Evolutionary conservation across 1,140 invertebrate species (phyloP).

Genomic region (Calephelis nemesis): DNA sequence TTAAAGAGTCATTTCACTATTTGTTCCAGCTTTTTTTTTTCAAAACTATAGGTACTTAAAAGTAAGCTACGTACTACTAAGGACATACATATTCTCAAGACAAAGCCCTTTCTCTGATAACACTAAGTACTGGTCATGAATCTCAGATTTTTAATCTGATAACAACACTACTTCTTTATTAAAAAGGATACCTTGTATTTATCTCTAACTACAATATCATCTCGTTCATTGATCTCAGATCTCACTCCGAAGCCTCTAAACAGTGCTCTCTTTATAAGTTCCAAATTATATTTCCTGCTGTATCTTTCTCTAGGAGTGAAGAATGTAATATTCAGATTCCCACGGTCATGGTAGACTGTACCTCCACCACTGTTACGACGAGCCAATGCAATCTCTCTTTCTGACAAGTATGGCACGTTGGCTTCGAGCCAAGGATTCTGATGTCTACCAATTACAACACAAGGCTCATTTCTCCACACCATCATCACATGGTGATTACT

Average conservation of each 20-base stretch:
- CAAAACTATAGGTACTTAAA: no score
- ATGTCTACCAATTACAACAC: constrained; percentile 96
- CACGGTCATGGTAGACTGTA: constrained; percentile 96
- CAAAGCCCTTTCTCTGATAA: no score
- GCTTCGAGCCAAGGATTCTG: constrained; percentile 98
- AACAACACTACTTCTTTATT: constrained; percentile 24
- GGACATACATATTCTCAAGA: no score
- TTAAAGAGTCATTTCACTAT: no score
- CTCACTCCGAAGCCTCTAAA: constrained; percentile 89
- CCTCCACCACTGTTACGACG: constrained; percentile 97
- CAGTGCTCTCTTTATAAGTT: constrained; percentile 89
- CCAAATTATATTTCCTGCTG: constrained; percentile 90
- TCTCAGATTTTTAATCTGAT: no score
- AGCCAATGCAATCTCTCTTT: constrained; percentile 85
- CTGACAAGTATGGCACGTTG: constrained; percentile 83
- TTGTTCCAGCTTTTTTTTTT: no score
- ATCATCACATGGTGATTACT: constrained; percentile 90
- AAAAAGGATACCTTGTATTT: constrained; percentile 88
- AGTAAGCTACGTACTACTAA: no score
- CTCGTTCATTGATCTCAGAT: constrained; percentile 85
- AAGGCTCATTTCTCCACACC: constrained; percentile 94
- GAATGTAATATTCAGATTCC: constrained; percentile 96
- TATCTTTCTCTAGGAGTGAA: constrained; percentile 89
- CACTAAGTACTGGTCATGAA: no score
- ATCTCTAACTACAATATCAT: constrained; percentile 90